A percentile compares a stretch with the other conserved stretches of the same genome.
Evolutionary conservation across 2,797 vertebrate genomes (phyloP).

Genomic region (Oryzias sinensis): DNA sequence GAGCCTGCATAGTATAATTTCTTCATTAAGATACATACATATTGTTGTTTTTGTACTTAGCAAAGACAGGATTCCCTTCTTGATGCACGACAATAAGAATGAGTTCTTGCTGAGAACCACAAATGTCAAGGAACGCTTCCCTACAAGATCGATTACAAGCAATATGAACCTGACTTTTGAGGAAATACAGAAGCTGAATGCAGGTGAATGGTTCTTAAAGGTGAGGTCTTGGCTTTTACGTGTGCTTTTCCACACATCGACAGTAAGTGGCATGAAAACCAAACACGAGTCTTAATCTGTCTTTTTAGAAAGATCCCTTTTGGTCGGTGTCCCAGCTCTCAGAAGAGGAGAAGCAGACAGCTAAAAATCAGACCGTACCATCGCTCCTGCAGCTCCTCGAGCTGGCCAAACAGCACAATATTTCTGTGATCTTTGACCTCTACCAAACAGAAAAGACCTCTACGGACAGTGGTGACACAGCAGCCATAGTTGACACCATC

Average conservation of each 20-base stretch:
- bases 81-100: slow-evolving; percentile 86
- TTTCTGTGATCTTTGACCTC: slow-evolving; percentile 89
- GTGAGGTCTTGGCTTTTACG: slow-evolving; percentile 67
- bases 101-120: slow-evolving; percentile 86
- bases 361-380: slow-evolving; percentile 76
- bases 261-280: neutral
- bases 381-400: slow-evolving; percentile 75
- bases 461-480: slow-evolving; percentile 56
- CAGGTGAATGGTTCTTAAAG: slow-evolving; percentile 91
- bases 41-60: slow-evolving; percentile 58
- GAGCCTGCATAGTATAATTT: neutral
- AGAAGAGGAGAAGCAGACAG: slow-evolving; percentile 54
- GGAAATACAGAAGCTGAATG: slow-evolving; percentile 82
- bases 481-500: slow-evolving; percentile 71
- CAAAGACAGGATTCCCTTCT: slow-evolving; percentile 82
- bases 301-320: slow-evolving; percentile 84
- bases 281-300: neutral
- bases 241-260: neutral
- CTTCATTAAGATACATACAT: neutral
- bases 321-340: slow-evolving; percentile 74
- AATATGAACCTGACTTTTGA: slow-evolving; percentile 79
- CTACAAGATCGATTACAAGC: slow-evolving; percentile 18
- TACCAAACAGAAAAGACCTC: slow-evolving; percentile 64
- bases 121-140: slow-evolving; percentile 75
- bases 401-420: slow-evolving; percentile 73